Percentiles rank a stretch among this genome's conserved stretches.
These are phyloP conservation scores for Griposia aprilina DNA, from an alignment of 2,888 invertebrate genomes.

Conservation along the genomic window DNA sequence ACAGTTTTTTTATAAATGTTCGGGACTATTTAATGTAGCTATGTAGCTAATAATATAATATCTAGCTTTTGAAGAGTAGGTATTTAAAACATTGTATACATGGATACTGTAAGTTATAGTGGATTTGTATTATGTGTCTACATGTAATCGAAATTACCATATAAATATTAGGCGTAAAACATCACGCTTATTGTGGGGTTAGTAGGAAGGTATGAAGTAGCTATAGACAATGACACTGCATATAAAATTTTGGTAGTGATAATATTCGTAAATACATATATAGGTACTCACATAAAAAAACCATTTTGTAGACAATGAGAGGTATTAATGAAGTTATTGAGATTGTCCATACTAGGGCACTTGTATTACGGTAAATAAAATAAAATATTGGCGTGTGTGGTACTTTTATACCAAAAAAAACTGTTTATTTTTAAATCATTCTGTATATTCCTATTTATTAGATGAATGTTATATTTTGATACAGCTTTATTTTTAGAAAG, in stretches of 20 bases:
- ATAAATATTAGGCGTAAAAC: neutral
- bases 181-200: conserved; percentile 7
- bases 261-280: neutral
- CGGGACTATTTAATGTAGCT: neutral
- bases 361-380: neutral
- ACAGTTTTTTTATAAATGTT: conserved; percentile 17
- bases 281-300: neutral
- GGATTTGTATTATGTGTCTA: neutral
- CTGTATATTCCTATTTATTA: conserved; percentile 18
- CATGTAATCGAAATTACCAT: neutral
- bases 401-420: neutral
- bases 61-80: neutral
- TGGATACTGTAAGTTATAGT: neutral
- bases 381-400: neutral
- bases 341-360: neutral
- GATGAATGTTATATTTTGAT: conserved; percentile 34
- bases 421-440: neutral
- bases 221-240: neutral
- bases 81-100: neutral
- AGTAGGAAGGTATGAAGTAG: neutral
- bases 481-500: conserved; percentile 22
- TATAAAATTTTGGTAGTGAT: neutral
- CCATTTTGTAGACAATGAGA: neutral
- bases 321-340: neutral
- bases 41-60: neutral